Conservation (phyloP, 2,797 vertebrate genomes). For the Trichosurus vulpecula region DNA sequence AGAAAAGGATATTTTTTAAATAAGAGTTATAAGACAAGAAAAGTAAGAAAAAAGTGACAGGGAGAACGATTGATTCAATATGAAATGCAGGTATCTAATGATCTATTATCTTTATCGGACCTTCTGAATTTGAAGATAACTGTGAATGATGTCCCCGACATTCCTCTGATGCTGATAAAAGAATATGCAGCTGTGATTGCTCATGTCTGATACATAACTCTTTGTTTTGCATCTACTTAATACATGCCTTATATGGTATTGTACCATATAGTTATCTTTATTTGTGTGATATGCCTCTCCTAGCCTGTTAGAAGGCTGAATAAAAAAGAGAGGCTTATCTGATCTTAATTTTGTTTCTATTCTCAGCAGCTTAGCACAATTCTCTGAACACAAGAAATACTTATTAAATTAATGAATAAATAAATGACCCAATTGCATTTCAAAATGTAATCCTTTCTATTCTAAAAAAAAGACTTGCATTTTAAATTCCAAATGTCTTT, state of each 20-base stretch:
- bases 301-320: background rate
- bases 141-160: conserved; percentile 53
- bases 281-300: background rate
- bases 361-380: background rate
- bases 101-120: conserved; percentile 65
- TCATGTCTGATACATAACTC: background rate
- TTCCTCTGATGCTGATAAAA: conserved; percentile 48
- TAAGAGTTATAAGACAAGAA: conserved; percentile 39
- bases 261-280: background rate
- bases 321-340: background rate
- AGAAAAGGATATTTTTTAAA: conserved; percentile 65
- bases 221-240: background rate
- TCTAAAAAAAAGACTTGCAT: background rate
- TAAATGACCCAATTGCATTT: background rate
- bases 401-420: background rate
- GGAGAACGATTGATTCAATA: conserved; percentile 63
- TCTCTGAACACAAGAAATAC: background rate
- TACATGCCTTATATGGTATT: background rate
- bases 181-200: conserved; percentile 43
- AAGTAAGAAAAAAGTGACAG: conserved; percentile 49
- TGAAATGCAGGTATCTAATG: conserved; percentile 69
- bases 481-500: background rate
- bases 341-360: background rate
- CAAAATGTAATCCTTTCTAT: background rate
- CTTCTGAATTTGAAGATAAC: conserved; percentile 59